Base-by-base conservation (phyloP, 2,113 vertebrate species). In the Anser cygnoides region DNA sequence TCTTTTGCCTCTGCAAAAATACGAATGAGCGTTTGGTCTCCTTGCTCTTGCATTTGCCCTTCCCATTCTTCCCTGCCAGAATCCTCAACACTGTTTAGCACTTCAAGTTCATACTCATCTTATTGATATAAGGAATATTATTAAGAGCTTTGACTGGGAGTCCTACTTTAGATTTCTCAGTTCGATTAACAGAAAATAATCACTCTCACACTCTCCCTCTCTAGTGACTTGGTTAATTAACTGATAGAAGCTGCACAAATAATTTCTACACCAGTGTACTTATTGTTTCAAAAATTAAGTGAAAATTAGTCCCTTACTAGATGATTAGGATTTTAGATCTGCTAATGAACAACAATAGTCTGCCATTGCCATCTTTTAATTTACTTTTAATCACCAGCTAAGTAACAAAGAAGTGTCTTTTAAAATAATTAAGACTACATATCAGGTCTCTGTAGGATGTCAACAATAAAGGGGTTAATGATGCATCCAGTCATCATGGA, bases 341-440 rank as follows among this genome's bases (percentile, higher is more conserved):
- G 85, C 92, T 98, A 98, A 98, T 98, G 97, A 98, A 97, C 97
- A 98, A 97, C 98, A 98, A 98, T 96, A 97, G 97, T 97, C 97
- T 97, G 97, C 97, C 95, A 97, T 70, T 98, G 97, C 95, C 96
- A 98, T 98, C 93, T 97, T 98, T 98, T 98, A 98, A 98, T 98
- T 98, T 97, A 98, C 97, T 98, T 98, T 98, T 98, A 98, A 98
- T 98, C 98, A 97, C 97, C 97, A 98, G 91, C 98, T 98, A 98
- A 98, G 98, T 97, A 98, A 98, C 96, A 98, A 98, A 98, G 98
- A 98, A 98, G 96, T 96, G 96, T 97, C 96, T 98, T 98, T 98
- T 98, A 98, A 98, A 98, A 98, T 98, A 98, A 98, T 98, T 98
- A 98, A 98, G 98, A 98, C 98, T 98, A 97, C 98, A 97, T 98